phyloP scores from a whole-genome alignment of 2,113 vertebrate genomes.

The Morphnarchus princeps region DNA sequence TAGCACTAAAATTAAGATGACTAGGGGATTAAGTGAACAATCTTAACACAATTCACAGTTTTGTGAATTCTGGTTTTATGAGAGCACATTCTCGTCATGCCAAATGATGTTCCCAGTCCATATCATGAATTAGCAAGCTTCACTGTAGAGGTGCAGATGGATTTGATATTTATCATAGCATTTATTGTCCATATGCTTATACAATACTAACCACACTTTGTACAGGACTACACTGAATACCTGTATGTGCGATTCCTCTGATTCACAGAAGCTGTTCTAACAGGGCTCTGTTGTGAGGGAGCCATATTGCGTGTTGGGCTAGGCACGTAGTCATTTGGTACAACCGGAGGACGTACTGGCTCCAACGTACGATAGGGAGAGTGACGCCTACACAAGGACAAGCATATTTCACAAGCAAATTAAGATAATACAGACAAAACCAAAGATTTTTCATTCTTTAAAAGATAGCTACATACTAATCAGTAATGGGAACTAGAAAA shows the following conservation, averaged over 20 bases:
- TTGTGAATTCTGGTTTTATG: neutral
- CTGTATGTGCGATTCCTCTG: conserved; percentile 99
- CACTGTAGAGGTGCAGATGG: neutral
- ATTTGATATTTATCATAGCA: neutral
- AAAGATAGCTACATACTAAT: neutral
- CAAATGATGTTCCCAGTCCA: neutral
- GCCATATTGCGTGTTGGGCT: conserved; percentile 96
- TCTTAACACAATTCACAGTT: neutral
- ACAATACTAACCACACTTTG: conserved; percentile 26
- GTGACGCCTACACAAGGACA: conserved; percentile 88
- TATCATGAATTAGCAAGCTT: neutral
- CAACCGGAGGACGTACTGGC: conserved; percentile 97
- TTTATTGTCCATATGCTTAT: neutral
- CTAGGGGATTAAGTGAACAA: neutral
- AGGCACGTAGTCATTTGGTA: conserved; percentile 98
- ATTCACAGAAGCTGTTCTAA: conserved; percentile 95
- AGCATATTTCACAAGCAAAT: conserved; percentile 38
- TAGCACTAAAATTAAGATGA: neutral
- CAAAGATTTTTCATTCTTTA: neutral
- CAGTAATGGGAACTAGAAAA: neutral
- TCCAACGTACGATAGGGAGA: conserved; percentile 98
- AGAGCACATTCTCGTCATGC: neutral
- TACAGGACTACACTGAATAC: conserved; percentile 75
- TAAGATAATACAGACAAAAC: neutral
- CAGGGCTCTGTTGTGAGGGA: conserved; percentile 93